Base-by-base conservation (phyloP, 2,888 invertebrate species). In the Andrena bicolor region DNA sequence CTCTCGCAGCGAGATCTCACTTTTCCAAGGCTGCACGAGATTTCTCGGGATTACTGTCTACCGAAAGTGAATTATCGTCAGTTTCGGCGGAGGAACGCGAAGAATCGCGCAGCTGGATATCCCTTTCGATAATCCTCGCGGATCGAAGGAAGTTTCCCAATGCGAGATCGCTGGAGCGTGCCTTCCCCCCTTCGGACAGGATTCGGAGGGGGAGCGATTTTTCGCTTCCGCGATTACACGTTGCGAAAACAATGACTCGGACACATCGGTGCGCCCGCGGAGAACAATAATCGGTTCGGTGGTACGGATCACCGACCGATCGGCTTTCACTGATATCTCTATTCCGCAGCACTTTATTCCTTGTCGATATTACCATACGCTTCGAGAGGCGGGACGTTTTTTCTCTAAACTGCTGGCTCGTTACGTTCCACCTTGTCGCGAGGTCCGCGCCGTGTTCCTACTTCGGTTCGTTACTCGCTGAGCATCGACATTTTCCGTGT, bases 291-390 rank as follows among this genome's bases (percentile, higher is more conserved):
- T 82, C 79, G 71, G 60, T 58, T 68, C 70, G 63, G 70, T 73
- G 70, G 74, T 61, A 77, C 69, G 41, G 32, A 69, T 69, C 58
- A 58, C 51, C 66, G 60, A 56, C 64, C 82, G 86, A 85, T 87
- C 83, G 76, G 83, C 88, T 86, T 86, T 88, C 86, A 86, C 86
- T 88, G 86, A 85, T 86, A 88, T 86, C 80, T 85, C 76, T 80
- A 86, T 80, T 78, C 82, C 66, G 8, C 26, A 10, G 68, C 26
- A 41, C 71, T 82, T 80, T 82, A 78, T 74, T 80, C 78, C 61
- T 58, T 65, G 80, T 61, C 66, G 70, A 85, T 85, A 88, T 86
- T 86, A 88, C 86, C 83, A 71, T 83, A 77, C 77, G 74, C 77
- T 75, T 56, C 26, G 68, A 78, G 68, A 78, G 78, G 68, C 48